These are phyloP conservation scores for Oligia fasciuncula DNA, from an alignment of 2,888 invertebrate species.

Conservation along the genomic window DNA sequence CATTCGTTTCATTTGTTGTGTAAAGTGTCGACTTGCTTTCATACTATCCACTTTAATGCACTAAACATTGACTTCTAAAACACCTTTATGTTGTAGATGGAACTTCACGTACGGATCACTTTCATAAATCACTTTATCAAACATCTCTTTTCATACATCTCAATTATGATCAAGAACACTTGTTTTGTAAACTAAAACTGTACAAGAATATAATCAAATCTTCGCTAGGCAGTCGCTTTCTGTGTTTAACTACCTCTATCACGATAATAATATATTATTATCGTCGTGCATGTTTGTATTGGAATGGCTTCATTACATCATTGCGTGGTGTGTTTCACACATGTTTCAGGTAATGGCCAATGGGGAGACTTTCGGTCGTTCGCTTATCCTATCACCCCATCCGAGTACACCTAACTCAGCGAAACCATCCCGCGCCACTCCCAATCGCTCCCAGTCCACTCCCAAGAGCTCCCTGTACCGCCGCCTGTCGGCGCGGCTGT, in stretches of 20 bases:
- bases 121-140: slow-evolving; percentile 34
- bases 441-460: slow-evolving; percentile 85
- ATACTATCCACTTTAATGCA: slow-evolving; percentile 67
- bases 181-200: slow-evolving; percentile 48
- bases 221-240: slow-evolving; percentile 77
- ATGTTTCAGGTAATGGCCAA: slow-evolving; percentile 93
- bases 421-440: slow-evolving; percentile 81
- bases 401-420: slow-evolving; percentile 82
- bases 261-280: slow-evolving; percentile 76
- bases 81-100: slow-evolving; percentile 49
- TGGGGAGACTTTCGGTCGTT: slow-evolving; percentile 92
- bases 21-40: slow-evolving; percentile 69
- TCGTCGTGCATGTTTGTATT: slow-evolving; percentile 88
- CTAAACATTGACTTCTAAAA: slow-evolving; percentile 53
- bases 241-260: slow-evolving; percentile 82
- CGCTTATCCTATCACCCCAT: slow-evolving; percentile 90
- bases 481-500: slow-evolving; percentile 86
- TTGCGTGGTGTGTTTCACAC: slow-evolving; percentile 91
- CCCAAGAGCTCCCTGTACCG: slow-evolving; percentile 88
- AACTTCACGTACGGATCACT: slow-evolving; percentile 28
- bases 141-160: slow-evolving; percentile 36
- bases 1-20: slow-evolving; percentile 68
- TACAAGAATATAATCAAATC: slow-evolving; percentile 49
- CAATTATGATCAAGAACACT: slow-evolving; percentile 34
- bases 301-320: slow-evolving; percentile 90